Base-by-base conservation (phyloP, 2,888 invertebrate species). In the Pristionchus maxplancki region DNA sequence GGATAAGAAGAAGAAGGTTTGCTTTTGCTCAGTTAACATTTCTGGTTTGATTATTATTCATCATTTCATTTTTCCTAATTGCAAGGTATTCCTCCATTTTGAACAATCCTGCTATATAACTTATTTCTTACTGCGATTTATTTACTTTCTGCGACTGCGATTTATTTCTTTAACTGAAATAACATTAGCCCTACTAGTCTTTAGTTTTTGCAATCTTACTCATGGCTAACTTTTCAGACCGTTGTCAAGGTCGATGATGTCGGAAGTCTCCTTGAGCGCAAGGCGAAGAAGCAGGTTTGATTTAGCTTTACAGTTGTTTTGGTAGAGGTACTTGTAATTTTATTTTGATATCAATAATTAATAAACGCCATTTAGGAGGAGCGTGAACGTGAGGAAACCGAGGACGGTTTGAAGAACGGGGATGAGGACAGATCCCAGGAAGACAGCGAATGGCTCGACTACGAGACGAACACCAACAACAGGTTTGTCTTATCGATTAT, bases 161-260 rank as follows among this genome's bases (percentile, higher is more conserved):
- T n/a, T n/a, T n/a, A n/a, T n/a, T n/a, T n/a, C n/a, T n/a, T n/a
- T n/a, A n/a, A n/a, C n/a, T n/a, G n/a, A n/a, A n/a, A n/a, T n/a
- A n/a, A n/a, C n/a, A n/a, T n/a, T n/a, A n/a, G n/a, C n/a, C n/a
- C n/a, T n/a, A n/a, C n/a, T n/a, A n/a, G n/a, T n/a, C n/a, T n/a
- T n/a, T n/a, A n/a, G n/a, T n/a, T n/a, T n/a, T n/a, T n/a, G n/a
- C n/a, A n/a, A n/a, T n/a, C n/a, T n/a, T n/a, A n/a, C n/a, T n/a
- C 44, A 44, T 44, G 44, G 11, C 44, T 44, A 44, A 44, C 44
- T 31, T 87, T 87, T 17, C 58, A 87, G 86, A 87, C 86, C 71
- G 91, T 91, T 31, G 91, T 93, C 78, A 93, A 92, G 84, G 89
- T 93, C 78, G 92, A 93, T 87, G 93, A 93, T 34, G 92, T 93